A percentile compares a stretch with the other conserved stretches of the same genome.
These are phyloP conservation scores for Gymnothorax reevesii DNA, from an alignment of 2,797 vertebrate species.

Conservation along the genomic window DNA sequence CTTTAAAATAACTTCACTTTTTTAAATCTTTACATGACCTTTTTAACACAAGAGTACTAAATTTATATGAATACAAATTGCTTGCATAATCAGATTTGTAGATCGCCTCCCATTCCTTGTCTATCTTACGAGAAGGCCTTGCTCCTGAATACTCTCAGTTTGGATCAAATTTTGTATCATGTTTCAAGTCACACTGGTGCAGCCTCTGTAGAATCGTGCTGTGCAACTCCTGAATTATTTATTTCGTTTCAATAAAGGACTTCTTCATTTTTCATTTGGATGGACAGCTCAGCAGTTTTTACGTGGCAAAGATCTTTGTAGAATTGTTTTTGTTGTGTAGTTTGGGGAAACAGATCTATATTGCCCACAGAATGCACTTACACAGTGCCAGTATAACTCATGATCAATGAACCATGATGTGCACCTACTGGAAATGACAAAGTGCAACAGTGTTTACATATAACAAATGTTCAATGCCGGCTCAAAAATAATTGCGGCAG, in stretches of 20 bases:
- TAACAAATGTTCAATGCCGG: neutral
- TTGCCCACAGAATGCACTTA: neutral
- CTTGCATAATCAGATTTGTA: neutral
- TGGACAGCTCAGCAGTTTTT: neutral
- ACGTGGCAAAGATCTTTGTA: neutral
- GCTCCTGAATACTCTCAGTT: neutral
- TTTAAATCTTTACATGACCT: neutral
- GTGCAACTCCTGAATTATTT: neutral
- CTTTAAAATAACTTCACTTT: neutral
- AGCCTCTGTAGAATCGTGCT: neutral
- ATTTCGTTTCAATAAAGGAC: neutral
- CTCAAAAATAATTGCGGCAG: neutral
- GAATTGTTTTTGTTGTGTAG: neutral
- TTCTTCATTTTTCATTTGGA: neutral
- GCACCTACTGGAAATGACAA: neutral
- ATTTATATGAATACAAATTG: no score
- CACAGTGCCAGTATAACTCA: neutral
- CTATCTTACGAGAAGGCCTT: neutral
- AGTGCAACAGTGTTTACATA: neutral
- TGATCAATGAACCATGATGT: neutral
- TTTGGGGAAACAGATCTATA: no score
- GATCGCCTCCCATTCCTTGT: neutral
- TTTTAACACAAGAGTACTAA: no score
- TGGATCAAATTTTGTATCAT: neutral
- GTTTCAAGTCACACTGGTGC: neutral